phyloP scores from a whole-genome alignment of 2,888 invertebrate species.

The Stenoptilia bipunctidactyla region DNA sequence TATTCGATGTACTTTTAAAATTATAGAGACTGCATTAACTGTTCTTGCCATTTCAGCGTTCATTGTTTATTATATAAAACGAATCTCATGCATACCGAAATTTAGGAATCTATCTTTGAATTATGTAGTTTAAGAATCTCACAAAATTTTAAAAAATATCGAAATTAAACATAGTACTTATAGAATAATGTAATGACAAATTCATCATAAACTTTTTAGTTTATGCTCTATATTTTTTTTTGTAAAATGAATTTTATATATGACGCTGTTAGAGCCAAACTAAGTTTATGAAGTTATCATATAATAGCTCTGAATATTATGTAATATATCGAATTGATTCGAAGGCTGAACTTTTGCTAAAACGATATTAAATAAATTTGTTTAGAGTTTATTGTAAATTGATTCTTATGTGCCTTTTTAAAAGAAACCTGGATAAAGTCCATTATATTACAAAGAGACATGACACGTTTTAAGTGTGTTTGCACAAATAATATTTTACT shows the following conservation, averaged over 20 bases:
- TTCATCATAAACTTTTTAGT: slow-evolving; percentile 22
- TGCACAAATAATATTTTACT: slow-evolving; percentile 60
- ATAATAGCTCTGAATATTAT: neutral
- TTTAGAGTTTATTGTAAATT: slow-evolving; percentile 47
- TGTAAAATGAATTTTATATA: too few relatives aligned
- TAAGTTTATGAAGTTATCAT: neutral
- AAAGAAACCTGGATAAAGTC: slow-evolving; percentile 53
- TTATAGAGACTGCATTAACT: too few relatives aligned
- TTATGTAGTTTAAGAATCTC: neutral
- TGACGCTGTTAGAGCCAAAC: neutral
- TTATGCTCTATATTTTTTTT: neutral
- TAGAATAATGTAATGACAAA: slow-evolving; percentile 17
- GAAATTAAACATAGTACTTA: too few relatives aligned
- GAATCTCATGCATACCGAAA: neutral
- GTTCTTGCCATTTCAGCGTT: too few relatives aligned
- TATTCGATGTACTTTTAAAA: too few relatives aligned
- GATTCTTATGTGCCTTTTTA: slow-evolving; percentile 65
- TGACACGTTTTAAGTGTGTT: slow-evolving; percentile 50
- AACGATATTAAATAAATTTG: slow-evolving; percentile 7
- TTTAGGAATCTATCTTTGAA: too few relatives aligned
- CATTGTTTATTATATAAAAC: too few relatives aligned
- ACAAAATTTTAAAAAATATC: too few relatives aligned
- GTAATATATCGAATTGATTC: slow-evolving; percentile 6
- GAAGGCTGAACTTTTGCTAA: slow-evolving; percentile 2
- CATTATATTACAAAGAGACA: slow-evolving; percentile 38